phyloP scores from a whole-genome alignment of 2,797 vertebrate genomes.

The Mormyrus hasselquistii region DNA sequence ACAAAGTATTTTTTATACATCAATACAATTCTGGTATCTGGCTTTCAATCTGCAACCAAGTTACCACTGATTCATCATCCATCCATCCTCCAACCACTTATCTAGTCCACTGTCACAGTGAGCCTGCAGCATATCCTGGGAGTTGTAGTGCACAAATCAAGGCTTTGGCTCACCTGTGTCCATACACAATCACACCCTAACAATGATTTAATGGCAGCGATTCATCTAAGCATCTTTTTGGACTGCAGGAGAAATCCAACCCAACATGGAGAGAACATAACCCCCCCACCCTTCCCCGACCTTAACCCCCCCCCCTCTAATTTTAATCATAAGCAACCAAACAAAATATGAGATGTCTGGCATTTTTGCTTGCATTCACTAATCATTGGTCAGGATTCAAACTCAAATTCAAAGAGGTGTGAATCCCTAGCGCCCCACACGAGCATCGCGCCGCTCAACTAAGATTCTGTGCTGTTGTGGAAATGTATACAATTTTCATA shows the following conservation, averaged over 20 bases:
- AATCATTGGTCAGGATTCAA: no score
- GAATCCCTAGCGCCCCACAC: no score
- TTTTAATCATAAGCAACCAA: no score
- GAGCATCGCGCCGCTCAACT: no score
- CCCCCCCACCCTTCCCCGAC: no score
- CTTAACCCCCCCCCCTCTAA: no score
- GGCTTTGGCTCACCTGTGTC: neutral
- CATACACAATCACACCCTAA: neutral
- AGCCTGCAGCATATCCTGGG: neutral
- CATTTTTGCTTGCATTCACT: no score
- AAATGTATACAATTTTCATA: no score
- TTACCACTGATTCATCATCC: neutral
- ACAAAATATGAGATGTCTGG: no score
- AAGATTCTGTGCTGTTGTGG: no score
- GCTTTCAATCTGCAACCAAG: neutral
- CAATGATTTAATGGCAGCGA: neutral
- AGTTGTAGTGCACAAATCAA: neutral
- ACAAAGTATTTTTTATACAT: neutral
- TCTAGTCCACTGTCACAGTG: neutral
- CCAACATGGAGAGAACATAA: neutral
- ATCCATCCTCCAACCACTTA: neutral
- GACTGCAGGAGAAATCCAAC: neutral
- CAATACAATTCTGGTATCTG: neutral
- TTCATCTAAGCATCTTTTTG: neutral
- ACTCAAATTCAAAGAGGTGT: no score